A percentile compares a stretch with the other conserved stretches of the same genome.
phyloP scores from a whole-genome alignment of 2,888 invertebrate genomes.

The Allygus modestus region DNA sequence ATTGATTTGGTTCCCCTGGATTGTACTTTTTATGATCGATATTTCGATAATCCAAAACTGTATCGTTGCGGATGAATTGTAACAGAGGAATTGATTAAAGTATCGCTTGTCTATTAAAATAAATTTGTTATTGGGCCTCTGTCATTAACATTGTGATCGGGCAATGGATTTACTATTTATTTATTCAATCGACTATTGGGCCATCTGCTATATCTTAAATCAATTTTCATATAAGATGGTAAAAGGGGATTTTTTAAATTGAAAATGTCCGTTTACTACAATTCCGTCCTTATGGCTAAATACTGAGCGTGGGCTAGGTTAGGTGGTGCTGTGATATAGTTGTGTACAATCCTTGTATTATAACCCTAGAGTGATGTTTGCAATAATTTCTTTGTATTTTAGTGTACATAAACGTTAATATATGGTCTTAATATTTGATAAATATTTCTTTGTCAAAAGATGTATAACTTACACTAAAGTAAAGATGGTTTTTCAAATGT shows the following conservation, averaged over 20 bases:
- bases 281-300: constrained; percentile 43
- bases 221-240: too few relatives aligned
- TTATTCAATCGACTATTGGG: too few relatives aligned
- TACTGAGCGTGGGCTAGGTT: constrained; percentile 36
- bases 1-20: too few relatives aligned
- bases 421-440: constrained; percentile 62
- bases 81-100: too few relatives aligned
- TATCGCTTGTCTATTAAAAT: too few relatives aligned
- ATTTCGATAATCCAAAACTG: too few relatives aligned
- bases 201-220: too few relatives aligned
- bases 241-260: neutral
- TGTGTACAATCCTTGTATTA: constrained; percentile 58
- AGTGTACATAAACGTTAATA: constrained; percentile 61
- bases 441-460: constrained; percentile 50
- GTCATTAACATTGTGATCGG: too few relatives aligned
- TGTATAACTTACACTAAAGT: constrained; percentile 47
- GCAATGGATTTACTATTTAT: too few relatives aligned
- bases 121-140: too few relatives aligned
- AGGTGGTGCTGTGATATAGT: constrained; percentile 63
- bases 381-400: constrained; percentile 65
- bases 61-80: too few relatives aligned
- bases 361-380: constrained; percentile 61
- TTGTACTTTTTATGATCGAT: too few relatives aligned
- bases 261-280: neutral
- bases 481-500: constrained; percentile 42